phyloP scores from a whole-genome alignment of 1,140 invertebrate species.

The Macrosteles quadrilineatus region DNA sequence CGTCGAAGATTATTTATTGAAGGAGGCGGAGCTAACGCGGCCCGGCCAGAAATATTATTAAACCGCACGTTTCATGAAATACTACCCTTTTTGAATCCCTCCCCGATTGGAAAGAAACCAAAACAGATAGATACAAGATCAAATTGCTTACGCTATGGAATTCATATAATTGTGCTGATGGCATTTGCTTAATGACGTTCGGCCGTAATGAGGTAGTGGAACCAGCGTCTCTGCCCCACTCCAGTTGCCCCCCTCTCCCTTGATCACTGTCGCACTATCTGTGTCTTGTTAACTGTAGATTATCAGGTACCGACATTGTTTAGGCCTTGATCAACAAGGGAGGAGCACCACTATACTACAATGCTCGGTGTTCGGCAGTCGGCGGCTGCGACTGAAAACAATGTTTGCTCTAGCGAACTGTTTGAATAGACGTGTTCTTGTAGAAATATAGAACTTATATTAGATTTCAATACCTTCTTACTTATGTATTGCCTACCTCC shows the following conservation, averaged over 20 bases:
- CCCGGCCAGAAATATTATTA: slow-evolving; percentile 25
- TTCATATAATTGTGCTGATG: slow-evolving; percentile 22
- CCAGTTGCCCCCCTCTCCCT: background rate
- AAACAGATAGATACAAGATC: slow-evolving; percentile 22
- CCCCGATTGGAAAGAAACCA: slow-evolving; percentile 17
- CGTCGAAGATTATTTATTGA: slow-evolving; percentile 21
- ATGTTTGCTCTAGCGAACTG: no score
- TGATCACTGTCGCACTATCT: background rate
- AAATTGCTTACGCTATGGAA: slow-evolving; percentile 30
- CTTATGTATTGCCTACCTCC: no score
- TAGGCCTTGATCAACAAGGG: no score
- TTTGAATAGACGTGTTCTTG: no score
- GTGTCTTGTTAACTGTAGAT: slow-evolving; percentile 3
- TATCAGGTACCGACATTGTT: background rate
- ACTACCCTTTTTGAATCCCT: slow-evolving; percentile 22
- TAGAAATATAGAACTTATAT: no score
- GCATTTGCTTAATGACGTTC: slow-evolving; percentile 6
- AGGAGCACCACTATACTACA: no score
- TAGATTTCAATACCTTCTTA: no score
- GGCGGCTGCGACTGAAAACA: no score
- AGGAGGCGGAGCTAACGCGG: slow-evolving; percentile 7
- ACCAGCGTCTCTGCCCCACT: background rate
- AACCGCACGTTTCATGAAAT: slow-evolving; percentile 23
- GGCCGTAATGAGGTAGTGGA: slow-evolving; percentile 4
- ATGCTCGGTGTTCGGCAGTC: no score